These are phyloP conservation scores for Drosophila aldrichi DNA, from an alignment of 2,888 invertebrate genomes.

Conservation along the genomic window DNA sequence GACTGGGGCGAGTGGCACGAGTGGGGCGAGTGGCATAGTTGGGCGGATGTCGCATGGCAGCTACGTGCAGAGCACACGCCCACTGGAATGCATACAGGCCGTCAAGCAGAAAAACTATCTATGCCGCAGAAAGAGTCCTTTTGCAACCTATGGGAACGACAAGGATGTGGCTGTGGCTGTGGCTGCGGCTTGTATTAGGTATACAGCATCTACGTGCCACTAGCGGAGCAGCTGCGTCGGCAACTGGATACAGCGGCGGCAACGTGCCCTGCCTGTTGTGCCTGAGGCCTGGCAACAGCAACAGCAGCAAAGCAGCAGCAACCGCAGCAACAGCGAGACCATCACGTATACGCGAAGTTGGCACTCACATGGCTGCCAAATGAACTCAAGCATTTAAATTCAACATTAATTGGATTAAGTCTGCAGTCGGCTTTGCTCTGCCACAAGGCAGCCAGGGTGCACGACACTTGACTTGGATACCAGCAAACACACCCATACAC, in stretches of 20 bases:
- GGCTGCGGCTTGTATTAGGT: constrained; percentile 13
- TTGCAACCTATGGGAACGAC: constrained; percentile 27
- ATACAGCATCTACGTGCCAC: constrained; percentile 30
- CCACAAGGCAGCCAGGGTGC: constrained; percentile 9
- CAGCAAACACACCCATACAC: not conserved
- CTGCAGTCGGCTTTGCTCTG: constrained; percentile 50
- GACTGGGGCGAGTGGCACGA: too few species aligned
- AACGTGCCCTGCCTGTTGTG: constrained; percentile 8
- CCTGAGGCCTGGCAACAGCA: constrained; percentile 4
- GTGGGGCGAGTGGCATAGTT: not conserved
- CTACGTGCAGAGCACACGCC: constrained; percentile 57
- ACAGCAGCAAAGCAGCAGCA: not conserved
- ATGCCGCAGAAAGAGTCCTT: constrained; percentile 47
- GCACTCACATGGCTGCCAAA: constrained; percentile 47
- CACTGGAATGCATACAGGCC: constrained; percentile 42
- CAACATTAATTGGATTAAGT: constrained; percentile 80
- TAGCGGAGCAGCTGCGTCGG: constrained; percentile 11
- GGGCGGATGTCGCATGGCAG: constrained; percentile 28
- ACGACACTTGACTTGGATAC: not conserved
- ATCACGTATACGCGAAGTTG: constrained; percentile 16
- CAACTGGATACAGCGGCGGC: constrained; percentile 18
- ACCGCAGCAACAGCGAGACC: not conserved
- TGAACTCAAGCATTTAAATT: constrained; percentile 74
- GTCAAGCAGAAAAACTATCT: constrained; percentile 63
- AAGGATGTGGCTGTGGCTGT: constrained; percentile 6